Conservation (phyloP, 2,888 invertebrate species). For the Dasysyrphus tricinctus region DNA sequence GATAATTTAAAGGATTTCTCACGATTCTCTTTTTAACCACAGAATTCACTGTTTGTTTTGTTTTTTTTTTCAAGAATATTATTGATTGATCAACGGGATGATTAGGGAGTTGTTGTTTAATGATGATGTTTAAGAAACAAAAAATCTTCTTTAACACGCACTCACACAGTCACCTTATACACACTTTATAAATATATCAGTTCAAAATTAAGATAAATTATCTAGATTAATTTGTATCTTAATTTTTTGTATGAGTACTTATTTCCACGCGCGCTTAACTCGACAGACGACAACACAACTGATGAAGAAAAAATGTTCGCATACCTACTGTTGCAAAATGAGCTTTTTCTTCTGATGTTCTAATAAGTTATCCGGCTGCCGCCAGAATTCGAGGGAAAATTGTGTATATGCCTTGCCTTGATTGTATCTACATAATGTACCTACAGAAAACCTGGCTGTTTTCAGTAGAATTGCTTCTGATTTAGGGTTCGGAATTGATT, state of each 20-base stretch:
- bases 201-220: background rate
- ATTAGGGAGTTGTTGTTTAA: background rate
- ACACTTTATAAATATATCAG: background rate
- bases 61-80: background rate
- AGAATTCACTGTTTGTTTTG: background rate
- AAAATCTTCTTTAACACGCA: background rate
- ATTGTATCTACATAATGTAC: slow-evolving; percentile 50
- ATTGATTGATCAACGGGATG: background rate
- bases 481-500: background rate
- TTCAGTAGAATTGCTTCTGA: background rate
- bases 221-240: background rate
- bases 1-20: background rate
- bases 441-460: slow-evolving; percentile 29
- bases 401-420: slow-evolving; percentile 64
- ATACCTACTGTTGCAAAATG: slow-evolving; percentile 59
- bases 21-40: background rate
- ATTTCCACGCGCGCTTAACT: slow-evolving; percentile 78
- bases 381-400: slow-evolving; percentile 65
- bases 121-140: background rate
- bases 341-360: slow-evolving; percentile 67
- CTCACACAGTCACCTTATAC: slow-evolving; percentile 2
- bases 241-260: background rate
- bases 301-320: slow-evolving; percentile 74
- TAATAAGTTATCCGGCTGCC: slow-evolving; percentile 53
- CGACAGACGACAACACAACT: slow-evolving; percentile 81